Evolutionary conservation across 2,797 vertebrate genomes (phyloP), one percentile per base, ranked within the genome.

Genomic region (Mormyrops attenuatus): DNA sequence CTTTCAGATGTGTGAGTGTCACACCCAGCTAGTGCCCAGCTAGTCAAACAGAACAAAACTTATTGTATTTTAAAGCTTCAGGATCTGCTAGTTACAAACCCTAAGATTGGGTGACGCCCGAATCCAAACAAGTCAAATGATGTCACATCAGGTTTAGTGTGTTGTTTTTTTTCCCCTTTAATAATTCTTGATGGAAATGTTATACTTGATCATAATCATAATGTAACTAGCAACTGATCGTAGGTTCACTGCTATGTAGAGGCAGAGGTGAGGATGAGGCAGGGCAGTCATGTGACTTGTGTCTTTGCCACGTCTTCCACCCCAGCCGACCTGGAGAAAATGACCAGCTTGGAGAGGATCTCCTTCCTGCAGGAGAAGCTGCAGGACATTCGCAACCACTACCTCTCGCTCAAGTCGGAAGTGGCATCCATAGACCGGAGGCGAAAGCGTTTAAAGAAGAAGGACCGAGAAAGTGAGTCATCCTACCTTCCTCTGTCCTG

Each of bases 331-430:
- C 92, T 97, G 92, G 96, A 97, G 89, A 96, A 96, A 93, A 96
- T 97, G 96, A 96, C 34, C 93, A 95, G 96, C 85, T 93, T 96
- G 90, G 96, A 97, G 92, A 95, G 95, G 91, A 97, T 97, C 89
- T 93, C 96, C 0, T 97, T 97, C 91, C 96, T 97, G 91, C 96
- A 97, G 92, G 96, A 97, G 91, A 97, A 97, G 90, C 95, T 97
- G 88, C 96, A 97, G 90, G 96, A 97, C 95, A 96, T 97, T 93
- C 94, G 96, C 93, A 96, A 96, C 93, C 96, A 97, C 94, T 97
- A 97, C 94, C 95, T 97, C 93, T 96, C 95, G 50, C 95, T 97
- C 55, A 97, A 97, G 91, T 97, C 96, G 5, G 96, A 97, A 94
- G 96, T 97, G 92, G 96, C 96, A 34, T 97, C 96, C 52, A 97